phyloP scores from a whole-genome alignment of 2,113 vertebrate genomes.

The Salvator merianae region DNA sequence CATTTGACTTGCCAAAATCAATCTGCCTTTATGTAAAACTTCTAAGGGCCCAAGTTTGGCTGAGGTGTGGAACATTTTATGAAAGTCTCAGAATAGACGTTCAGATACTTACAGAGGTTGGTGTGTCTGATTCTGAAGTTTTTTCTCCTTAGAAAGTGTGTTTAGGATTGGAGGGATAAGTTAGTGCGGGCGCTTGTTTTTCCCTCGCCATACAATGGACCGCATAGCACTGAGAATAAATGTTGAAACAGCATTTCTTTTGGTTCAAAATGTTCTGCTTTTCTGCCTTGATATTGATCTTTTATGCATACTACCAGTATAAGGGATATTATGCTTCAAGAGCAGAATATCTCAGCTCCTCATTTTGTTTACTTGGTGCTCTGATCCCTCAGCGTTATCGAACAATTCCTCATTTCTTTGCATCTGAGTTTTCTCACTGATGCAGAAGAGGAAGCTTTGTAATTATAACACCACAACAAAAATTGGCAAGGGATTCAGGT shows the following conservation, averaged over 20 bases:
- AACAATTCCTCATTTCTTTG: constrained; percentile 11
- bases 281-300: background rate
- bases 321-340: background rate
- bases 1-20: constrained; percentile 15
- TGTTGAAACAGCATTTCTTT: constrained; percentile 12
- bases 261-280: background rate
- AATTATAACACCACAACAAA: background rate
- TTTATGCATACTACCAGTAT: background rate
- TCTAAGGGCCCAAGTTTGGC: background rate
- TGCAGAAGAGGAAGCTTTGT: background rate
- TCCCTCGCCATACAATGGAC: background rate
- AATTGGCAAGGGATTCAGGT: background rate
- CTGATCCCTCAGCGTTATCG: background rate
- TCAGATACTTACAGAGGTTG: background rate
- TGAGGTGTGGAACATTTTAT: background rate
- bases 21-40: constrained; percentile 13
- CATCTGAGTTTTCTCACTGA: background rate
- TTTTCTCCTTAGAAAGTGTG: background rate
- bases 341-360: background rate
- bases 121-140: background rate
- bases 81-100: background rate
- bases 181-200: background rate
- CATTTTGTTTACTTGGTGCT: background rate
- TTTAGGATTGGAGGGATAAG: background rate
- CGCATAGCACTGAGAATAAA: background rate